These are phyloP conservation scores for Oncorhynchus nerka DNA, from an alignment of 2,113 vertebrate species.

Conservation along the genomic window DNA sequence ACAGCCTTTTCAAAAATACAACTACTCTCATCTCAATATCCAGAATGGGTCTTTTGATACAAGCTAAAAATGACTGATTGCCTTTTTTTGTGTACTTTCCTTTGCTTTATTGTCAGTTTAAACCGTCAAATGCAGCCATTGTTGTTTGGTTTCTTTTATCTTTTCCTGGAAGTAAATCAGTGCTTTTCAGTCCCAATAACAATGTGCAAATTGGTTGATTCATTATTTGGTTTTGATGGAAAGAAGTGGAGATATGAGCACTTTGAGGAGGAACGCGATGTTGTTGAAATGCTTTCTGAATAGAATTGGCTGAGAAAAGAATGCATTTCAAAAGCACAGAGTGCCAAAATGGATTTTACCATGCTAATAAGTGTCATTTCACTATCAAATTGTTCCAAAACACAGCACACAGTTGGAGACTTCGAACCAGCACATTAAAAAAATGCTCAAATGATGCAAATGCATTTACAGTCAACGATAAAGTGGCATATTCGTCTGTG, in stretches of 20 bases:
- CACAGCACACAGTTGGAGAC: constrained; percentile 36
- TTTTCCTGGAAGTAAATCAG: constrained; percentile 51
- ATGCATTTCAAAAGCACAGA: constrained; percentile 51
- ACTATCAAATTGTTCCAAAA: constrained; percentile 54
- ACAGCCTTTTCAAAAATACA: constrained; percentile 19
- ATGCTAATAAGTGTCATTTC: constrained; percentile 59
- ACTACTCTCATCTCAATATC: not conserved
- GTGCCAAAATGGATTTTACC: constrained; percentile 55
- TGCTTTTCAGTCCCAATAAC: constrained; percentile 56
- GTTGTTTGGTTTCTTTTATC: constrained; percentile 59
- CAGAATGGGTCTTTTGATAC: constrained; percentile 53
- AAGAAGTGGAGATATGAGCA: constrained; percentile 63
- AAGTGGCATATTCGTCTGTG: constrained; percentile 23
- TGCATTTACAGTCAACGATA: constrained; percentile 33
- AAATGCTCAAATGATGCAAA: constrained; percentile 25
- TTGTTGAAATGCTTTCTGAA: constrained; percentile 55
- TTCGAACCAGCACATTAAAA: constrained; percentile 25
- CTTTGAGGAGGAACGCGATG: constrained; percentile 62
- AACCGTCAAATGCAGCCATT: constrained; percentile 54
- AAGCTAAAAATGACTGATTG: constrained; percentile 52
- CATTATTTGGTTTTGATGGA: constrained; percentile 61
- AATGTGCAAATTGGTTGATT: constrained; percentile 55
- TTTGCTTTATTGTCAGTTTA: constrained; percentile 49
- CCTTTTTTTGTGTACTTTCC: constrained; percentile 52
- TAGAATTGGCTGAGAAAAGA: constrained; percentile 51